Evolutionary conservation across 2,888 invertebrate genomes (phyloP), one percentile per base, ranked within the genome.

Genomic region (Nowickia ferox): DNA sequence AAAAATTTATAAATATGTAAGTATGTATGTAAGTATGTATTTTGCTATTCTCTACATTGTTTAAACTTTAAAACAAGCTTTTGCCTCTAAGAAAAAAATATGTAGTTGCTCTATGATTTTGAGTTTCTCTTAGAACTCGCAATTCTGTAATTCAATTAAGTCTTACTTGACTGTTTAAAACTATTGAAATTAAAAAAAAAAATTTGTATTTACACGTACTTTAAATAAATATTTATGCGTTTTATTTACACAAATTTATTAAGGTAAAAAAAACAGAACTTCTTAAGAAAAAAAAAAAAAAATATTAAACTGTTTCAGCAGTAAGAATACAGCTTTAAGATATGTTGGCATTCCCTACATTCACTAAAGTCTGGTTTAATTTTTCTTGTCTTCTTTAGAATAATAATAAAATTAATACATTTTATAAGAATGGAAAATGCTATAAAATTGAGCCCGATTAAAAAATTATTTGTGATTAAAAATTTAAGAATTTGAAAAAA

Each of bases 201-300:
- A 3, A 72, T 51, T 63, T 38, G 44, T 65, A 57, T 71, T 71
- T 71, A 76, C 84, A 84, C 59, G 59, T 38, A 69, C 66, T 84
- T 69, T n/a, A 44, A 84, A 76, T 76, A 80, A 75, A 65, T 75
- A 65, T 84, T 78, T 78, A 30, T 74, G 59, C 53, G 53, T 80
- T 76, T 30, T 79, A 46, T 61, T 53, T 68, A 63, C 48, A 61
- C 22, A 63, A n/a, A 69, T 61, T 51, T 51, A 51, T 63, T 46
- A 65, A 22, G 2, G 53, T 15, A 61, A 74, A 63, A n/a, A 9
- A 63, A 74, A 9, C n/a, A 30, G 19, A 51, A 51, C 13, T 9
- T 11, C 40, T 68, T 65, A 17, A 40, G 30, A 44, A 44, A 44
- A 30, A 71, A n/a, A n/a, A 40, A 44, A 46, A 44, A 44, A 30